These are phyloP conservation scores for Spatulosminthurus flaviceps DNA, from an alignment of 2,888 invertebrate species.

Conservation along the genomic window DNA sequence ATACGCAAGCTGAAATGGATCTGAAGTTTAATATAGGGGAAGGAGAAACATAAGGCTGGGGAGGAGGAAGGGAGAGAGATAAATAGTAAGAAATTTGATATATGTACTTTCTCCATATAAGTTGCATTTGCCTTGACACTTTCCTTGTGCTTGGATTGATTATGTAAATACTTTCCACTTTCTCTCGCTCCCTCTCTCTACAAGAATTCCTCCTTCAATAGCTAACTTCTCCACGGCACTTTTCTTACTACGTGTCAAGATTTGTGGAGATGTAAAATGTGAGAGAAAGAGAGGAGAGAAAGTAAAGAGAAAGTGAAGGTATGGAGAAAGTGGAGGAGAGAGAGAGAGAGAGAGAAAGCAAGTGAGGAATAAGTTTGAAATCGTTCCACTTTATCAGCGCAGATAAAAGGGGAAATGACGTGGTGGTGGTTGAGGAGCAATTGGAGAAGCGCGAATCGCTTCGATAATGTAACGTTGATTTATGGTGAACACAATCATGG, in stretches of 20 bases:
- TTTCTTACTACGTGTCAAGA: neutral
- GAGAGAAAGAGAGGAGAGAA: neutral
- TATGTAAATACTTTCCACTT: slow-evolving; percentile 42
- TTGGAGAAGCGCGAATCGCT: slow-evolving; percentile 48
- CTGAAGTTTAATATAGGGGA: slow-evolving; percentile 20
- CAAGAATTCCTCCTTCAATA: slow-evolving; percentile 3
- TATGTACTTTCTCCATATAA: neutral
- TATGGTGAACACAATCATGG: slow-evolving; percentile 53
- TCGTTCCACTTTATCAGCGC: slow-evolving; percentile 42
- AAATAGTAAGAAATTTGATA: slow-evolving; percentile 6
- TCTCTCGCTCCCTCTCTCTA: too few relatives aligned
- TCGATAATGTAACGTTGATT: slow-evolving; percentile 63
- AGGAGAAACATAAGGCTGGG: neutral
- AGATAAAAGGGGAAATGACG: slow-evolving; percentile 39
- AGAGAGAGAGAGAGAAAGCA: slow-evolving; percentile 23
- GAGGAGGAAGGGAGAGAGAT: slow-evolving; percentile 9
- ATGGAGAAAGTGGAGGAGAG: slow-evolving; percentile 18
- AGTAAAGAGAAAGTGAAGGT: neutral
- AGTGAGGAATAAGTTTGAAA: slow-evolving; percentile 32
- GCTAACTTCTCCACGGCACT: neutral
- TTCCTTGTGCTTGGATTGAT: slow-evolving; percentile 36
- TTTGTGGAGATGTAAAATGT: too few relatives aligned
- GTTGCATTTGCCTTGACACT: slow-evolving; percentile 31
- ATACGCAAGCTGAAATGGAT: neutral
- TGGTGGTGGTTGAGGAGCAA: slow-evolving; percentile 37